Percentiles rank a stretch among this genome's conserved stretches.
phyloP scores from a whole-genome alignment of 2,797 vertebrate genomes.

The Pseudochromis fuscus region DNA sequence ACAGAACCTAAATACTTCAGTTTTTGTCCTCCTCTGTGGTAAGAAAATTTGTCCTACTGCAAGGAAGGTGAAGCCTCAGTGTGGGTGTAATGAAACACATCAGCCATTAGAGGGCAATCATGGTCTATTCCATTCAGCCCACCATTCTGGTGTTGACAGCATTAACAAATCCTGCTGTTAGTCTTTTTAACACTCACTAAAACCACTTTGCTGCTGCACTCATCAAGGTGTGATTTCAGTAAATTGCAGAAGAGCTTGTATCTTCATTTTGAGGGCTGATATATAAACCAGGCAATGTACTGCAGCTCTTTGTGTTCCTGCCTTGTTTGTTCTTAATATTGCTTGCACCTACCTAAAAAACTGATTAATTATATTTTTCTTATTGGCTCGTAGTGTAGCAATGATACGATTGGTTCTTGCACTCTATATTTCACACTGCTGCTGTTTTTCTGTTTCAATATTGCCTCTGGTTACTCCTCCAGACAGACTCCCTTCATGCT shows the following conservation, averaged over 20 bases:
- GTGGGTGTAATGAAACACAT: constrained; percentile 21
- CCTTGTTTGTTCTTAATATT: neutral
- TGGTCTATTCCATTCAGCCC: constrained; percentile 1
- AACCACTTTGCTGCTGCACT: neutral
- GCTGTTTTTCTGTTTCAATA: neutral
- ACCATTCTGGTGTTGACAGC: neutral
- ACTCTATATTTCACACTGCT: neutral
- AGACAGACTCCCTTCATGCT: constrained; percentile 53
- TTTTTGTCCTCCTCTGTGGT: neutral
- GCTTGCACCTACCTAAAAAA: neutral
- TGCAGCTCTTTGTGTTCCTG: neutral
- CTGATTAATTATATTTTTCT: too few relatives aligned
- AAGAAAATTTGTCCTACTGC: neutral
- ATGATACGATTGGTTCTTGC: neutral
- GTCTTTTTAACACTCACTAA: neutral
- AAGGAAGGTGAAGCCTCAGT: neutral
- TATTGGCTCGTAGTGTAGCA: neutral
- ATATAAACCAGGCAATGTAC: neutral
- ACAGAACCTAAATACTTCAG: neutral
- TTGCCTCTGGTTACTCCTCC: constrained; percentile 52
- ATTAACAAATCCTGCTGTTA: neutral
- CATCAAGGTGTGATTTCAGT: constrained; percentile 3
- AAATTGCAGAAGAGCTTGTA: neutral
- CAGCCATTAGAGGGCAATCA: constrained; percentile 67
- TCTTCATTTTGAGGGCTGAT: neutral